Evolutionary conservation across 2,797 vertebrate genomes (phyloP).

Genomic region (Rhincodon typus): DNA sequence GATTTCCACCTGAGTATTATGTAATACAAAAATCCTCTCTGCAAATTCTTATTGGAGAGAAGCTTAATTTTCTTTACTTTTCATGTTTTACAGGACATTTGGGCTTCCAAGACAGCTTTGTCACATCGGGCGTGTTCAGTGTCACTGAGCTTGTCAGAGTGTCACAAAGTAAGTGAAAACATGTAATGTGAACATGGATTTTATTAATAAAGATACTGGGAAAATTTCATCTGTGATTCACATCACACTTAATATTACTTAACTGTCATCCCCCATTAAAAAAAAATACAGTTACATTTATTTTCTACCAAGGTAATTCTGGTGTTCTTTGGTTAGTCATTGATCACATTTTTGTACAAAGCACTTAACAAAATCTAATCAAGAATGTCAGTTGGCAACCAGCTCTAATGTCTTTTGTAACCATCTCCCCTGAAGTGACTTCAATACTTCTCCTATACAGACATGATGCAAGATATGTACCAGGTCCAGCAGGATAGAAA

Average conservation of each 20-base stretch:
- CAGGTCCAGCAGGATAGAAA: background rate
- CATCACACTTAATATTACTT: background rate
- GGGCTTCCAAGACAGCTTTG: constrained; percentile 97
- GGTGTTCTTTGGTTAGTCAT: background rate
- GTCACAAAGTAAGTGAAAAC: constrained; percentile 86
- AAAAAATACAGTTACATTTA: background rate
- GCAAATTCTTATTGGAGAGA: background rate
- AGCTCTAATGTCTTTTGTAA: background rate
- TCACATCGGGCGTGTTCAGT: constrained; percentile 95
- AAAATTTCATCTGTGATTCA: background rate
- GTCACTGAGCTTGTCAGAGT: constrained; percentile 94
- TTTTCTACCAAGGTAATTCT: background rate
- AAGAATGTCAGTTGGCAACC: background rate
- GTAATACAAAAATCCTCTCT: background rate
- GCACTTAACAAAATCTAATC: background rate
- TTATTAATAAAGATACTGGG: background rate
- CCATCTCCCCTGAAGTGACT: background rate
- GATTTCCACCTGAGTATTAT: background rate
- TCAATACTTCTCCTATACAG: background rate
- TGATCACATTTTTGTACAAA: background rate
- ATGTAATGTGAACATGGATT: background rate
- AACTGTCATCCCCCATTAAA: background rate
- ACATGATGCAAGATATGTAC: background rate
- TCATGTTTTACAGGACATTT: constrained; percentile 79
- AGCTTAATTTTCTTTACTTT: constrained; percentile 39